Base-by-base conservation (phyloP, 92 coral and sea anemone species). In the Parazoanthus atlanticus region DNA sequence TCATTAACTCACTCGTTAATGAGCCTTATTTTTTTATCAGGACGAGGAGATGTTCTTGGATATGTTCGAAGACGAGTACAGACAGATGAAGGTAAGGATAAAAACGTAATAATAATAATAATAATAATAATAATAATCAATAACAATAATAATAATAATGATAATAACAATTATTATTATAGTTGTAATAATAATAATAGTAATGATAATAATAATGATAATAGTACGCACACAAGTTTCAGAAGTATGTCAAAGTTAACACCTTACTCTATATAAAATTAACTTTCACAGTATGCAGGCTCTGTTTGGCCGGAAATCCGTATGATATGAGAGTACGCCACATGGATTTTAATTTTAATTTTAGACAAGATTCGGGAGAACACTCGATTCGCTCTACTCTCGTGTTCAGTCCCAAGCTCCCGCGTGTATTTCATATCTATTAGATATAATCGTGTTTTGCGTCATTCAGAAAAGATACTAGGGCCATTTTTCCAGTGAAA, bases 51-150 rank as follows among this genome's bases (percentile, higher is more conserved):
- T 94, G 49, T 97, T 97, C 89, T 84, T 97, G 75, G 99, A 97
- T 79, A 95, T 97, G 99, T 97, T 97, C 91, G 99, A 97, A 76
- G 99, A 93, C 66, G 99, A 97, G 80, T 97, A 95, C 80, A 90
- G 99, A 25, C 99, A 97, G 87, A 92, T 96, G 88, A 97, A 97
- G 96, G 99, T 97, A 47, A 25, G 90, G 23, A 66, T 11, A 26
- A 12, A 67, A 67, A 4, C 10, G 7, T 19, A 67, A 29, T 23
- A 65, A 11, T 1, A 67, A 13, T 11, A 32, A 30, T 30, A 16
- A 28, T 71, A 17, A 13, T 11, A 10, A 13, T 29, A 16, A 15
- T 8, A 30, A 71, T 6, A 71, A 0, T 0, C 2, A 6, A 5
- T 67, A 23, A 23, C 11, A 26, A 23, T 7, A 25, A 26, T 23